phyloP scores from a whole-genome alignment of 2,888 invertebrate genomes.

The Oligia fasciuncula region DNA sequence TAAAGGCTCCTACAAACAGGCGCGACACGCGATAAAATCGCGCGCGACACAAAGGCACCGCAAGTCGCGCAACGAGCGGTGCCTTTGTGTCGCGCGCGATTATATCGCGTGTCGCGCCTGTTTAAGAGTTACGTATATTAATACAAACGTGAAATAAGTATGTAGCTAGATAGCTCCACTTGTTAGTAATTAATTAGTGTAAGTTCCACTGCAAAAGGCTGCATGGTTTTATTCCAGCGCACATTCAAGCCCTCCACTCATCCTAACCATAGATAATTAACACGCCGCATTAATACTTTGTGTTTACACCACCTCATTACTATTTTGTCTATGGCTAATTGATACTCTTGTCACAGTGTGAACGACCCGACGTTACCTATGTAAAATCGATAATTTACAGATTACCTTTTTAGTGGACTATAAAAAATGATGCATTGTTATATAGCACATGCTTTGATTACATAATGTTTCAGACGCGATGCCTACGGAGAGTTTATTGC shows the following conservation, averaged over 20 bases:
- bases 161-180: constrained; percentile 31
- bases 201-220: constrained; percentile 46
- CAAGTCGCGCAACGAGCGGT: too few relatives aligned
- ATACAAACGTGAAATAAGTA: constrained; percentile 29
- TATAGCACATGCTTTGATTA: constrained; percentile 71
- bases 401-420: constrained; percentile 74
- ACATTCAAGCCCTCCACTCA: constrained; percentile 41
- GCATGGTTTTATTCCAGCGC: constrained; percentile 46
- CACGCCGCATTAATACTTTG: constrained; percentile 41
- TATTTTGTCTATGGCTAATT: constrained; percentile 58
- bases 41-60: too few relatives aligned
- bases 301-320: constrained; percentile 51
- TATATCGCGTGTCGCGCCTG: too few relatives aligned
- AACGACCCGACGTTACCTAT: constrained; percentile 59
- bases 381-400: constrained; percentile 67
- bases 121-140: constrained; percentile 7
- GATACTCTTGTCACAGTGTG: constrained; percentile 59
- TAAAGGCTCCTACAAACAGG: too few relatives aligned
- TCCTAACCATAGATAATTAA: constrained; percentile 56
- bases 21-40: too few relatives aligned
- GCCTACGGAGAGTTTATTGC: constrained; percentile 68
- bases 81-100: too few relatives aligned
- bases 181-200: constrained; percentile 58
- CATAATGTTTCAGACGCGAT: constrained; percentile 60
- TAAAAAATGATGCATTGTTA: constrained; percentile 76